Percentiles rank a stretch among this genome's conserved stretches.
Evolutionary conservation across 2,113 vertebrate species (phyloP).

Genomic region (Lycocorax pyrrhopterus): DNA sequence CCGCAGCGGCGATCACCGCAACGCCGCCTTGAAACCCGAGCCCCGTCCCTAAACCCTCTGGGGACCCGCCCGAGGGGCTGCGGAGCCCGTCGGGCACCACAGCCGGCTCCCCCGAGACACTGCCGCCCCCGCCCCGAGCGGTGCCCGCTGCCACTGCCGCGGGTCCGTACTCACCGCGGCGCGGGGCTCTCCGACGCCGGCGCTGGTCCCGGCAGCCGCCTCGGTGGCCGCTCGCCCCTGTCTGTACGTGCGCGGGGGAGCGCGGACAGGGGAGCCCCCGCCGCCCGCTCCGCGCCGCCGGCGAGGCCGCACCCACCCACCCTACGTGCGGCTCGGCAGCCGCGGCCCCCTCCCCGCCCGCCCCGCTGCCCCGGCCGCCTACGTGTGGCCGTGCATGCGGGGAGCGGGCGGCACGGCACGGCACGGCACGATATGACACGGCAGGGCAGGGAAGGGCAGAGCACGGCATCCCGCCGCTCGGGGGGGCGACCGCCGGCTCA

Average conservation of each 20-base stretch:
- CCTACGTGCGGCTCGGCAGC: constrained; percentile 66
- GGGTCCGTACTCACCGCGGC: not conserved
- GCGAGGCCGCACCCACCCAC: constrained; percentile 45
- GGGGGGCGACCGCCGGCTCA: not conserved
- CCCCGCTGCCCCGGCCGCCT: not conserved
- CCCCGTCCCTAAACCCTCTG: not conserved
- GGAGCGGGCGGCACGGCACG: not conserved
- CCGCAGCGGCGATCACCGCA: not conserved
- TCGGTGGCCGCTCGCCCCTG: not conserved
- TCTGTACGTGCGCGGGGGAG: not conserved
- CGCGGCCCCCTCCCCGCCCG: not conserved
- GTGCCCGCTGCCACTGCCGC: not conserved
- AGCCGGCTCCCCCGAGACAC: not conserved
- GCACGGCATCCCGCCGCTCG: not conserved
- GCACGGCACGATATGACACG: not conserved
- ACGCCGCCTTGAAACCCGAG: not conserved
- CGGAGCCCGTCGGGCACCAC: not conserved
- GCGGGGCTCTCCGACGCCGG: not conserved
- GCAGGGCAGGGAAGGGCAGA: not conserved
- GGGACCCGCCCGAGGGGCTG: not conserved
- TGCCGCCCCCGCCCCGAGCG: not conserved
- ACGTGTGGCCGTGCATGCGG: constrained; percentile 66
- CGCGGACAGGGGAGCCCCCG: not conserved
- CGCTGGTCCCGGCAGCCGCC: not conserved
- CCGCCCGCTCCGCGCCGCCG: not conserved